Conservation (phyloP, 2,113 vertebrate species). For the Oplegnathus fasciatus region DNA sequence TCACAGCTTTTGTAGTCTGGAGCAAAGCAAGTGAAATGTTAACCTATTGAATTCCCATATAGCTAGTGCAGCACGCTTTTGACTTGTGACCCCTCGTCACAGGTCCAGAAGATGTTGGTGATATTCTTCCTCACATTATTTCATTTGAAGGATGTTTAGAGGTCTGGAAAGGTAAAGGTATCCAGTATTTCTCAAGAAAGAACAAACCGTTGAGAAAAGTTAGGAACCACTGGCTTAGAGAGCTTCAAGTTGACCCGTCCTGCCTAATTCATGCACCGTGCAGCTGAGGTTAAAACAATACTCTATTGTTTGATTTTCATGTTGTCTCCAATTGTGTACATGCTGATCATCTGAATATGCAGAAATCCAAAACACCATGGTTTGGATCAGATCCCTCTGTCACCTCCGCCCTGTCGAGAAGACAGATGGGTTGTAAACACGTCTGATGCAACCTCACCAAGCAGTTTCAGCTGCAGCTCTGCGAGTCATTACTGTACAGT, state of each 20-base stretch:
- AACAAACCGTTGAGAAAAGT: not conserved
- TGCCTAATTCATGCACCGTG: not conserved
- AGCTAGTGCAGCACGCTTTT: not conserved
- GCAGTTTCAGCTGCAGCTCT: constrained; percentile 53
- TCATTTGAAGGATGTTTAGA: not conserved
- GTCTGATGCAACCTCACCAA: constrained; percentile 57
- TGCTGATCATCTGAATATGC: not conserved
- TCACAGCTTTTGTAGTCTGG: no score
- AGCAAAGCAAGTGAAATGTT: not conserved
- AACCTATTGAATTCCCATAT: not conserved
- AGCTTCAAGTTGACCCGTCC: not conserved
- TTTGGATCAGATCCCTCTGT: constrained; percentile 4
- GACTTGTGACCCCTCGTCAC: not conserved
- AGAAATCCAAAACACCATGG: not conserved
- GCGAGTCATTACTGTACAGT: constrained; percentile 27
- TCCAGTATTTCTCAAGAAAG: not conserved
- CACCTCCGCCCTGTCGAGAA: not conserved
- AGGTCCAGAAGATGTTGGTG: not conserved
- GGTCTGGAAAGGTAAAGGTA: not conserved
- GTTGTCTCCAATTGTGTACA: not conserved
- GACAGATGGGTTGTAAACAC: constrained; percentile 3
- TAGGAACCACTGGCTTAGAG: not conserved
- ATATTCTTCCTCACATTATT: no score
- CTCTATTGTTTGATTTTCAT: not conserved
- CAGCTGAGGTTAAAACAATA: not conserved